These are phyloP conservation scores for Lepus townsendii DNA, from an alignment of 2,797 vertebrate genomes.

Conservation along the genomic window DNA sequence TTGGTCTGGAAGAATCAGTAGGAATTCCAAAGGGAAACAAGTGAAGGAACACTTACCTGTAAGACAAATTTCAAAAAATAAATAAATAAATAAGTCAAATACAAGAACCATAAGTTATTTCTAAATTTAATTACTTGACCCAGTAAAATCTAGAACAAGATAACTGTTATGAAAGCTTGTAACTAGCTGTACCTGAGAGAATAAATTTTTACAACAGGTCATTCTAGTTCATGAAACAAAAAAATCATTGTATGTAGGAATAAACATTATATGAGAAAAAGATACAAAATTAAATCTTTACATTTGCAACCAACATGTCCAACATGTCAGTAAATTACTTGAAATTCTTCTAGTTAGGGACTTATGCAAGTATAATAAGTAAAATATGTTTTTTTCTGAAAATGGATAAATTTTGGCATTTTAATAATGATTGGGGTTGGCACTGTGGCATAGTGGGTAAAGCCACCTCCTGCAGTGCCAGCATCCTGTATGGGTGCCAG, in stretches of 20 bases:
- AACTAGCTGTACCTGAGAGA: not conserved
- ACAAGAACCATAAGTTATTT: not conserved
- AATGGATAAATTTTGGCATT: slow-evolving; percentile 13
- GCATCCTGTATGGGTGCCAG: too few relatives aligned
- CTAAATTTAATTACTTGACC: slow-evolving; percentile 56
- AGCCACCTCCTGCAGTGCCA: too few relatives aligned
- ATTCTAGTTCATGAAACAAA: not conserved
- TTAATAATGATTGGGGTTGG: not conserved
- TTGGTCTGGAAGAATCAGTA: not conserved
- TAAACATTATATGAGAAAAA: not conserved
- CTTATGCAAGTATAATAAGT: not conserved
- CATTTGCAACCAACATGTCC: not conserved
- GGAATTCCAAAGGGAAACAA: not conserved
- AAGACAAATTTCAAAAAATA: slow-evolving; percentile 18
- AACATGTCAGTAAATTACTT: slow-evolving; percentile 50
- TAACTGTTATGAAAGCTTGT: not conserved
- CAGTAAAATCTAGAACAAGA: slow-evolving; percentile 5
- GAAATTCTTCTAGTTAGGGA: not conserved
- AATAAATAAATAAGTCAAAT: slow-evolving; percentile 36
- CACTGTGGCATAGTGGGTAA: too few relatives aligned
- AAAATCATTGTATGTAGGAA: not conserved
- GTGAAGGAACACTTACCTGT: not conserved
- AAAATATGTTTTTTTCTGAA: slow-evolving; percentile 35
- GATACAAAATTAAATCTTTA: not conserved
- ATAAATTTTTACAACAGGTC: not conserved